Evolutionary conservation across 2,113 vertebrate genomes (phyloP).

Genomic region (Phaethon lepturus): DNA sequence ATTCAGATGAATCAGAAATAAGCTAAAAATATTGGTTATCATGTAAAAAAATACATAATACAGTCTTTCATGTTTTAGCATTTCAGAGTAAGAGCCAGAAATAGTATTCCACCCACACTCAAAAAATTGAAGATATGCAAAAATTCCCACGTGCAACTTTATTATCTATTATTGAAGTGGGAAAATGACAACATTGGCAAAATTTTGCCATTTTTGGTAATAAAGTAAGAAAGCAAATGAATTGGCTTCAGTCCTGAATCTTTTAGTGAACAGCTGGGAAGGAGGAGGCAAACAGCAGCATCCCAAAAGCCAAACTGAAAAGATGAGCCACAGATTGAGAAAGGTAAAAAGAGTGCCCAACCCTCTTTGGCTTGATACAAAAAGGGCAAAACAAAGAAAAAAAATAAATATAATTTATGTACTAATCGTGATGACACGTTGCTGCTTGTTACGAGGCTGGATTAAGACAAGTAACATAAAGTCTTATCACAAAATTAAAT

Average conservation of each 20-base stretch:
- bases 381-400: neutral
- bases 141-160: slow-evolving; percentile 60
- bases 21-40: slow-evolving; percentile 59
- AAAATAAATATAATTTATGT: neutral
- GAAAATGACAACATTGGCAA: slow-evolving; percentile 66
- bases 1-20: slow-evolving; percentile 57
- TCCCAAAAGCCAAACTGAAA: slow-evolving; percentile 4
- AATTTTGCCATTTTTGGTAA: slow-evolving; percentile 69
- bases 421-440: neutral
- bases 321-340: neutral
- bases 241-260: slow-evolving; percentile 20
- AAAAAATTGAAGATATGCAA: slow-evolving; percentile 55
- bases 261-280: slow-evolving; percentile 56
- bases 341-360: neutral
- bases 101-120: slow-evolving; percentile 60
- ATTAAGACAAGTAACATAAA: slow-evolving; percentile 3
- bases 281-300: slow-evolving; percentile 58
- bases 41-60: neutral
- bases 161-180: slow-evolving; percentile 64
- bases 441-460: neutral
- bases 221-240: slow-evolving; percentile 58
- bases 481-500: neutral
- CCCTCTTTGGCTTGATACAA: neutral
- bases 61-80: slow-evolving; percentile 51
- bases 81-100: slow-evolving; percentile 60